Percentiles rank a stretch among this genome's conserved stretches.
Conservation (phyloP, 2,113 vertebrate species). For the Copsychus sechellarum region DNA sequence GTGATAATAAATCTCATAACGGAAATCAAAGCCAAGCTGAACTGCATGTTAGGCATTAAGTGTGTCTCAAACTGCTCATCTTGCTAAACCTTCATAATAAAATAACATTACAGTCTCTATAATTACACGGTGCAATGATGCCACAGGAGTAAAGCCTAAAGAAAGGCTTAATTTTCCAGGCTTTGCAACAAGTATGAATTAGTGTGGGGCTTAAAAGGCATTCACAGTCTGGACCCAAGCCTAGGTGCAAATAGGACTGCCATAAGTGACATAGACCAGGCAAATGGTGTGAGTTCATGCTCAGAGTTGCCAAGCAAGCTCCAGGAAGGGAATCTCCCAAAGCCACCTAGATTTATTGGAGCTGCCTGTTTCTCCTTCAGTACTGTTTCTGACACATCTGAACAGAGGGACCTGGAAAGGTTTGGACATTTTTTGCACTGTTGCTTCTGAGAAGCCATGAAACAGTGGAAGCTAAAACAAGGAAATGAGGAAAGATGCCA, state of each 20-base stretch:
- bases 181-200: conserved; percentile 33
- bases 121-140: conserved; percentile 41
- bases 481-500: not conserved
- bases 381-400: not conserved
- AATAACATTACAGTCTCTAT: conserved; percentile 35
- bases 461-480: not conserved
- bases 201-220: not conserved
- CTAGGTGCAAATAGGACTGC: not conserved
- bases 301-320: not conserved
- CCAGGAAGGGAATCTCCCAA: not conserved
- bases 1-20: conserved; percentile 33
- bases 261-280: not conserved
- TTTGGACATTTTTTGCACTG: not conserved
- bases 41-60: conserved; percentile 23
- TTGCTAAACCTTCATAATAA: conserved; percentile 49
- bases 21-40: conserved; percentile 51
- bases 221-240: not conserved
- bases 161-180: conserved; percentile 27
- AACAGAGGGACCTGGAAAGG: not conserved
- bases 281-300: not conserved
- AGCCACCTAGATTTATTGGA: not conserved
- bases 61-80: conserved; percentile 58
- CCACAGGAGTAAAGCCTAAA: conserved; percentile 19
- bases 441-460: not conserved
- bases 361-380: not conserved